These are phyloP conservation scores for Enteromius radiatus DNA, from an alignment of 2,797 vertebrate genomes.

Conservation along the genomic window DNA sequence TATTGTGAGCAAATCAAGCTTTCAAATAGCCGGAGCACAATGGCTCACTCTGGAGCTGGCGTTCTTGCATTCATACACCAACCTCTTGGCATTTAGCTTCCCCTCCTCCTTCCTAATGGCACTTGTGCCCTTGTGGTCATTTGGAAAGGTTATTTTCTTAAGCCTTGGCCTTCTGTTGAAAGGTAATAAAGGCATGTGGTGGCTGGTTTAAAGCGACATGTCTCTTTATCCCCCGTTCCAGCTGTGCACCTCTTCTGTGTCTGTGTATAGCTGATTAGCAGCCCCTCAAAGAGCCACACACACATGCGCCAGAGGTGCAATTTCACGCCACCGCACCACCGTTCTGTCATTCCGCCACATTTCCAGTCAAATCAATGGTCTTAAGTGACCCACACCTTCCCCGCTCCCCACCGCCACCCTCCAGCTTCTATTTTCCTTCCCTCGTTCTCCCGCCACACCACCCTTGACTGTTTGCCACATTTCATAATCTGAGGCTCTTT, in stretches of 20 bases:
- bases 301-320: conserved; percentile 71
- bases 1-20: conserved; percentile 65
- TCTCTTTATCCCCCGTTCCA: conserved; percentile 74
- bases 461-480: conserved; percentile 60
- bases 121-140: conserved; percentile 71
- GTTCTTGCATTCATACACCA: conserved; percentile 62
- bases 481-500: conserved; percentile 51
- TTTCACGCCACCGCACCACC: conserved; percentile 73
- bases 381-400: conserved; percentile 20
- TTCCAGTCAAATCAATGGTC: conserved; percentile 49
- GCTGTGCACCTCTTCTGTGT: conserved; percentile 70
- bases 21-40: conserved; percentile 53
- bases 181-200: conserved; percentile 72
- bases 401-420: not conserved
- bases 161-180: conserved; percentile 71
- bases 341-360: conserved; percentile 59
- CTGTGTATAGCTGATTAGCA: conserved; percentile 80
- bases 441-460: not conserved
- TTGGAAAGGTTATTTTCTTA: conserved; percentile 69
- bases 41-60: conserved; percentile 61
- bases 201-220: conserved; percentile 57
- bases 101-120: conserved; percentile 57
- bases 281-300: conserved; percentile 74
- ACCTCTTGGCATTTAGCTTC: conserved; percentile 70
- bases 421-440: conserved; percentile 20